Evolutionary conservation across 1,140 invertebrate species (phyloP), one percentile per base, ranked within the genome.

Genomic region (Samia ricini): DNA sequence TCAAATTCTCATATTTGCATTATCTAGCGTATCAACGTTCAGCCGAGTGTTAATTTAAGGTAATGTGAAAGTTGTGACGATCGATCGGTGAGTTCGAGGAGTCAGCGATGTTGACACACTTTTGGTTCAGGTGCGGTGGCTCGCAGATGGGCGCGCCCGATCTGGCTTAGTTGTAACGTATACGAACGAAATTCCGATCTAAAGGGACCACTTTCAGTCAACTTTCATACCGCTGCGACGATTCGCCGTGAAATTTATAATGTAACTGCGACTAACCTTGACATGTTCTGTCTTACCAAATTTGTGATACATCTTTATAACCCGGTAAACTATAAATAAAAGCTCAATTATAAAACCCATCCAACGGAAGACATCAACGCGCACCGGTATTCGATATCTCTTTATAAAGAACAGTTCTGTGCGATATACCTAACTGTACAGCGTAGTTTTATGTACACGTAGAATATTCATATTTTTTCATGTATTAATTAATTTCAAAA

Each of bases 51-150:
- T 87, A 79, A 86, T 83, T 87, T 85, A 87, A 85, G 83, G 84
- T 81, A 78, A 88, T 88, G 87, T 90, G 87, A 90, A 90, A 90
- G 85, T 90, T 86, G 72, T 68, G 76, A 81, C 79, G 74, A 83
- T 85, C 76, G 81, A 81, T 83, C 76, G 73, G 69, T 64, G 79
- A 77, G 77, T 85, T 84, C 78, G 78, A 84, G 75, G 81, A 85
- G 83, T 87, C 76, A 76, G 79, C 68, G 62, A 68, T 71, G 76
- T 72, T 88, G 87, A 88, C 87, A 89, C 74, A 89, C 85, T 89
- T 89, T 85, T 83, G 77, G 72, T 68, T 84, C 84, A 83, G 83
- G 85, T 88, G 81, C 75, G 78, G 79, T 75, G 68, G 70, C 68
- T 68, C 71, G 72, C 81, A 83, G 81, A 82, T 85, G 87, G 83